Conservation (phyloP, 2,113 vertebrate species). For the Bagarius yarrelli region DNA sequence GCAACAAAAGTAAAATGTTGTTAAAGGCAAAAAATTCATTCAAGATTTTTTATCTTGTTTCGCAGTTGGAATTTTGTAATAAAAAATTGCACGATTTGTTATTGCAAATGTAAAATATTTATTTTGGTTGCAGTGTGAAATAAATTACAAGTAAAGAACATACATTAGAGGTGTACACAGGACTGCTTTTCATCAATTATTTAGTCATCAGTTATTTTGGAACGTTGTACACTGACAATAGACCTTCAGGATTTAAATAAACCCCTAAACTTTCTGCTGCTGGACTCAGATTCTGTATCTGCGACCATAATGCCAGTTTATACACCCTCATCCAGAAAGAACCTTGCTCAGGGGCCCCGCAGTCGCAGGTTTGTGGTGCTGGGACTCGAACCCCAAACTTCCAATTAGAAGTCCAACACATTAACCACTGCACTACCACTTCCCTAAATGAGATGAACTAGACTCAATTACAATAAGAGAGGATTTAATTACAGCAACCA, state of each 20-base stretch:
- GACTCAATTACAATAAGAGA: no score
- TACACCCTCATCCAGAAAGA: no score
- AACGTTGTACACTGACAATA: background rate
- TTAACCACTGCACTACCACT: no score
- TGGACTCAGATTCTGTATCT: background rate
- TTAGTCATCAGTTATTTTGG: background rate
- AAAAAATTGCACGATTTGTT: background rate
- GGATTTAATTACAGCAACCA: background rate
- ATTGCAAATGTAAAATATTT: background rate
- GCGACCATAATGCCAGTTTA: background rate
- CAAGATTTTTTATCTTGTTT: background rate
- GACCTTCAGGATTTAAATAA: background rate
- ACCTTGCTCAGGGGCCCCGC: no score
- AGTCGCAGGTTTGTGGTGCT: no score
- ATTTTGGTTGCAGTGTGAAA: background rate
- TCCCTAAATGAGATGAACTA: no score
- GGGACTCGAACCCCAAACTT: no score
- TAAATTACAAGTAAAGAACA: background rate
- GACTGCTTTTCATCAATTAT: background rate
- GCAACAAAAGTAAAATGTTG: background rate
- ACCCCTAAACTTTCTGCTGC: background rate
- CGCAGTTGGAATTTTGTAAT: background rate
- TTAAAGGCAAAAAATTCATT: background rate
- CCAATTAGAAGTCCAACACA: no score
- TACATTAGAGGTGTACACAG: conserved; percentile 1